A percentile compares a stretch with the other conserved stretches of the same genome.
Evolutionary conservation across 2,113 vertebrate species (phyloP).

Genomic region (Syngnathus typhle): DNA sequence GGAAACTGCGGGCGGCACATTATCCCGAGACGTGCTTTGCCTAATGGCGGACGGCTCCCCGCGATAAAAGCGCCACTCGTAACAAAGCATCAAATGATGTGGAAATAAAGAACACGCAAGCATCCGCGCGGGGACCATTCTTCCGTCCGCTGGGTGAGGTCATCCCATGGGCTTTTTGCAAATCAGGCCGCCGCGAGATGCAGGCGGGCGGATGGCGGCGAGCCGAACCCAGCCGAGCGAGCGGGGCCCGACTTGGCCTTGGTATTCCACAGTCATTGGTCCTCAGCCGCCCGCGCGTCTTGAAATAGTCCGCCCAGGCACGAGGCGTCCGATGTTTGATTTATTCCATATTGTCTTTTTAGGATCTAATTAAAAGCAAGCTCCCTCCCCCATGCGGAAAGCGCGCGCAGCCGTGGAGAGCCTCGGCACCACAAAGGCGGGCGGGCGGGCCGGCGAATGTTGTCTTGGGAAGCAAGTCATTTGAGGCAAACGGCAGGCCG

Average conservation of each 20-base stretch:
- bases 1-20: conserved; percentile 25
- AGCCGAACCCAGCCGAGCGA: conserved; percentile 17
- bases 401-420: neutral
- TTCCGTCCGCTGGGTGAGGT: conserved; percentile 56
- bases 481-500: conserved; percentile 8
- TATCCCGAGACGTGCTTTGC: conserved; percentile 49
- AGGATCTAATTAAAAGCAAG: conserved; percentile 61
- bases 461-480: conserved; percentile 33
- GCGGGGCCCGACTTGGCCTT: neutral
- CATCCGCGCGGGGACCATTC: conserved; percentile 52
- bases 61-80: conserved; percentile 51
- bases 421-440: conserved; percentile 38
- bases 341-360: conserved; percentile 54
- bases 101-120: conserved; percentile 62
- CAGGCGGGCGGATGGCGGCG: conserved; percentile 48
- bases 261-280: conserved; percentile 53
- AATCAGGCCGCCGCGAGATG: conserved; percentile 29
- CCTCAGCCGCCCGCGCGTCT: conserved; percentile 37
- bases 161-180: conserved; percentile 7
- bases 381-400: conserved; percentile 29
- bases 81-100: conserved; percentile 57
- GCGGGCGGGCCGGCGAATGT: no score
- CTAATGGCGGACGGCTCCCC: conserved; percentile 60
- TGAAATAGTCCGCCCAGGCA: conserved; percentile 51
- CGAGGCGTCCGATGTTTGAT: conserved; percentile 48